Evolutionary conservation across 64 coral and sea anemone genomes (phyloP), one percentile per base, ranked within the genome.

Genomic region (Dendronephthya gigantea): DNA sequence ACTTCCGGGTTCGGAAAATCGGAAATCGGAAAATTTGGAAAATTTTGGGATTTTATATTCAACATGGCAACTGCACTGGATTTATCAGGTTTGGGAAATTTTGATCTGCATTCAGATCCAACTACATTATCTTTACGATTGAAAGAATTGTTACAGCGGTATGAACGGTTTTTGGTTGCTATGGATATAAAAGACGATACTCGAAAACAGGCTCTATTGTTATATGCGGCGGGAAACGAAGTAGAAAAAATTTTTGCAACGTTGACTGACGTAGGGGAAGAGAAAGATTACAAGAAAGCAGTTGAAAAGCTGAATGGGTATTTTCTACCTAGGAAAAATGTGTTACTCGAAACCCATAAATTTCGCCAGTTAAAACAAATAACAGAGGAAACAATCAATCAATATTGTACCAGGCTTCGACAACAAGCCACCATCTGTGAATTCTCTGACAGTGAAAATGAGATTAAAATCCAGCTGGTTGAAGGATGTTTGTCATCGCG

Each of bases 251-350:
- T 75, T 38, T 75, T 75, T 38, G 69, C 28, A 29, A 27, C 69
- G 13, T 16, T 75, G 34, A 9, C 29, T 31, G 69, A 75, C 34
- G 69, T 75, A 27, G 69, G 69, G 29, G 69, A 75, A 37, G 69
- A 27, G 12, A 75, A 75, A 75, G 69, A 75, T 75, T 75, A 75
- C 69, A 75, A 75, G 30, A 75, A 27, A 75, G 69, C 69, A 16
- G 69, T 34, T 12, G 1, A 75, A 38, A 32, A 75, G 29, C 25
- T 75, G 34, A 75, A 32, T 17, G 69, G 9, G 35, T 75, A 75
- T 75, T 75, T 75, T 75, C 34, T 27, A 3, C 9, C 69, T 30
- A 75, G 27, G 66, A 70, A 70, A 70, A 70, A n/a, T 32, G 12
- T 70, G 66, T 75, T 75, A 17, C 34, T 35, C 34, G 69, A 75